Base-by-base conservation (phyloP, 2,888 invertebrate genomes). In the Hybos culiciformis region DNA sequence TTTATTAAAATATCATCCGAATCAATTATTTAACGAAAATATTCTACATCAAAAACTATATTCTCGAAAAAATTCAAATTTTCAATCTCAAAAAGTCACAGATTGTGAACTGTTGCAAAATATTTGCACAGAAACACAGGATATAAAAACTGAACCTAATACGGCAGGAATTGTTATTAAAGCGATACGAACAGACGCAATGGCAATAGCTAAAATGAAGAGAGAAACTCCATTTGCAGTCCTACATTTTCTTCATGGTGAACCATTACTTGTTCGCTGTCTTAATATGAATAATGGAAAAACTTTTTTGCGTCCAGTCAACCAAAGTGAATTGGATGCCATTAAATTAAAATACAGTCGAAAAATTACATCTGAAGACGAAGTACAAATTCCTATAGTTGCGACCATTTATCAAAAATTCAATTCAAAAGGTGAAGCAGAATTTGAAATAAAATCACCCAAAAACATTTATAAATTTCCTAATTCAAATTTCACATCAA, bases 211-310 rank as follows among this genome's bases (percentile, higher is more conserved):
- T 5, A 54, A 77, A 46, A 67, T 73, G 6, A 72, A 74, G 3
- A 75, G 74, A 36, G 77, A 80, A 58, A 79, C 76, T 0, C 80
- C 82, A 0, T 83, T 82, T 55, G 82, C 81, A 1, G 63, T 82
- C 39, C 62, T 81, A 40, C 77, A 79, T 50, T 78, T 80, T 12
- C 70, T 75, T 33, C 73, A 73, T 50, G 77, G 78, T 9, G 71
- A 74, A 43, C 79, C 81, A 1, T 77, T 80, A 2, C 62, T 83
- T 37, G 81, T 83, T 12, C 77, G 80, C 54, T 76, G 82, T 2
- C 65, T 77, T 41, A 71, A 75, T 50, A 32, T 36, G 26, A 40
- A 33, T 9, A 37, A 44, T 42, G n/a, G n/a, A n/a, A 38, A 45
- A 17, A 46, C 43, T 23, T 19, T 47, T 2, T 21, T 50, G 6